Evolutionary conservation across 2,113 vertebrate genomes (phyloP), one percentile per base, ranked within the genome.

Genomic region (Rhynchomys soricoides): DNA sequence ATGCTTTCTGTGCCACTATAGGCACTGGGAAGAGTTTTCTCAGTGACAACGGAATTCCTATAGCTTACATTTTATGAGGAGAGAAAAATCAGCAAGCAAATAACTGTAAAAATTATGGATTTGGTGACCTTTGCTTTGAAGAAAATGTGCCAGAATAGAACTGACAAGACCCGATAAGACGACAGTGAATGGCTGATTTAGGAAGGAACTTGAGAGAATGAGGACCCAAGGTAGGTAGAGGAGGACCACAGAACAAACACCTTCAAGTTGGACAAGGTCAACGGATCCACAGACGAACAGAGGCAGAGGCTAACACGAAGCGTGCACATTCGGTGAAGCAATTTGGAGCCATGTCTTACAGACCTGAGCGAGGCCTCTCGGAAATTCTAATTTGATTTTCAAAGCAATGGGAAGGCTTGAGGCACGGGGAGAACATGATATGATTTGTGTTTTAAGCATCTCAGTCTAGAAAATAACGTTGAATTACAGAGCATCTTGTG

Each of bases 351-450:
- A 64, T 15, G 26, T 85, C 57, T 68, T 16, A 94, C 9, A 31
- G n/a, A 75, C 31, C 64, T 62, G 74, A n/a, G 22, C 3, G 22
- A 24, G n/a, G 48, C 31, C 31, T n/a, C 9, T 43, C 31, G 24
- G 40, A 86, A 86, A 17, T 78, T 78, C 40, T 40, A 59, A 70
- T 71, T 86, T 77, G 85, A 91, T 91, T 91, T 91, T 86, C 70
- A 90, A 78, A 95, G n/a, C 50, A 77, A 66, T 43, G 9, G 37
- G 55, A 57, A 64, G 26, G 45, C 82, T 90, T 66, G 57, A 68
- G 70, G 48, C n/a, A 50, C 37, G 13, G 45, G 45, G 7, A 90
- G 37, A 90, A 37, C 8, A 64, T 43, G 77, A 64, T 74, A 29
- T 64, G 29, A 52, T 83, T 45, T 75, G 11, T 74, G 59, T 77